Evolutionary conservation across 2,888 invertebrate genomes (phyloP).

Genomic region (Ceriagrion tenellum): DNA sequence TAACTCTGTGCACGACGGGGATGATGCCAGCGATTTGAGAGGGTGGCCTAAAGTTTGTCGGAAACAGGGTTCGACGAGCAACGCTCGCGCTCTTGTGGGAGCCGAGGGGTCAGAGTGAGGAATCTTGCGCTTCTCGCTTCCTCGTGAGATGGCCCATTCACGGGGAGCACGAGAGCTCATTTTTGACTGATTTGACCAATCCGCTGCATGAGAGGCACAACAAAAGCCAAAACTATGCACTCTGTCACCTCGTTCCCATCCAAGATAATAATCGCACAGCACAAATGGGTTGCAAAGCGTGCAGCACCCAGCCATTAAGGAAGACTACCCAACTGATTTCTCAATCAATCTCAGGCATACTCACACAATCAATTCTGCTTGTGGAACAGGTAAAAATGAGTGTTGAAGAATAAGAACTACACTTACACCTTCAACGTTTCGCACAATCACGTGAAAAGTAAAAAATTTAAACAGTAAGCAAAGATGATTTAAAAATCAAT

Average conservation of each 20-base stretch:
- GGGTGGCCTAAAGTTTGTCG: slow-evolving; percentile 30
- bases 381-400: not conserved
- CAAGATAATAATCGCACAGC: slow-evolving; percentile 28
- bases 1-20: slow-evolving; percentile 53
- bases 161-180: not conserved
- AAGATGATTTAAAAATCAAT: slow-evolving; percentile 33
- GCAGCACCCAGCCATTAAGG: slow-evolving; percentile 35
- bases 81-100: slow-evolving; percentile 52
- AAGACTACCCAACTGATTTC: slow-evolving; percentile 38
- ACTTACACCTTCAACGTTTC: not conserved
- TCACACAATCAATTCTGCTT: not conserved
- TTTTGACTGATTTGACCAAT: not conserved
- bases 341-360: not conserved
- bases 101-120: not conserved
- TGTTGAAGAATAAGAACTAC: not conserved
- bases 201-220: not conserved
- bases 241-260: slow-evolving; percentile 9
- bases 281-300: slow-evolving; percentile 44
- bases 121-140: not conserved
- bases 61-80: slow-evolving; percentile 25
- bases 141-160: not conserved
- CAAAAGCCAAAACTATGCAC: not conserved
- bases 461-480: not conserved
- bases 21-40: slow-evolving; percentile 41
- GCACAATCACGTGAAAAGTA: not conserved